phyloP scores from a whole-genome alignment of 2,797 vertebrate genomes.

The Orestias chungarensis region DNA sequence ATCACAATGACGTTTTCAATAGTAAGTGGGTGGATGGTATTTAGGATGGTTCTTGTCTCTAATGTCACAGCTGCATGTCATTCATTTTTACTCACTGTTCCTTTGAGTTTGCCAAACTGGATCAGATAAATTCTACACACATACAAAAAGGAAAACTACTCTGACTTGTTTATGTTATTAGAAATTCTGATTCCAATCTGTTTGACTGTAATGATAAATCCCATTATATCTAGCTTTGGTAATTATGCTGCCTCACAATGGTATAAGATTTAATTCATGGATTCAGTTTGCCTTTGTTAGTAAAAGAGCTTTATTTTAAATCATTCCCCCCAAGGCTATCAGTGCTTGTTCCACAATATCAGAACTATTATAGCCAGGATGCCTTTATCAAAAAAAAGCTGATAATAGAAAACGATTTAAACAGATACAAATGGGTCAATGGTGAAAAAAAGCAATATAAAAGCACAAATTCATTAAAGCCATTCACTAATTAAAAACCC shows the following conservation, averaged over 20 bases:
- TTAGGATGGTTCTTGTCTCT: neutral
- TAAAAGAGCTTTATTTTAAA: neutral
- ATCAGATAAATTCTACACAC: neutral
- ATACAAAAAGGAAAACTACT: neutral
- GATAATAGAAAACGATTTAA: neutral
- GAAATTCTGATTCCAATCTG: neutral
- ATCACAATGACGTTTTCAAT: neutral
- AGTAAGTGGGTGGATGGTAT: neutral
- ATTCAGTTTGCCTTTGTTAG: neutral
- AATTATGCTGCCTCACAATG: neutral
- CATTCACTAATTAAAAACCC: neutral
- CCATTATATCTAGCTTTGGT: neutral
- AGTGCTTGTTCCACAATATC: neutral
- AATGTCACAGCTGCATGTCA: neutral
- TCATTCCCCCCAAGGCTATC: neutral
- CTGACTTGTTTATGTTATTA: neutral
- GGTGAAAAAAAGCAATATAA: neutral
- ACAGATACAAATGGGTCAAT: neutral
- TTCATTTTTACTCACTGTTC: neutral
- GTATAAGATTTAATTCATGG: neutral
- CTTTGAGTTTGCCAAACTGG: neutral
- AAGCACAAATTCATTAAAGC: neutral
- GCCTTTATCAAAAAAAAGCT: neutral
- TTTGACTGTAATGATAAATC: neutral
- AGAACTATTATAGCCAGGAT: neutral